Conservation (phyloP, 1,140 invertebrate species). For the Drosophila pachea region DNA sequence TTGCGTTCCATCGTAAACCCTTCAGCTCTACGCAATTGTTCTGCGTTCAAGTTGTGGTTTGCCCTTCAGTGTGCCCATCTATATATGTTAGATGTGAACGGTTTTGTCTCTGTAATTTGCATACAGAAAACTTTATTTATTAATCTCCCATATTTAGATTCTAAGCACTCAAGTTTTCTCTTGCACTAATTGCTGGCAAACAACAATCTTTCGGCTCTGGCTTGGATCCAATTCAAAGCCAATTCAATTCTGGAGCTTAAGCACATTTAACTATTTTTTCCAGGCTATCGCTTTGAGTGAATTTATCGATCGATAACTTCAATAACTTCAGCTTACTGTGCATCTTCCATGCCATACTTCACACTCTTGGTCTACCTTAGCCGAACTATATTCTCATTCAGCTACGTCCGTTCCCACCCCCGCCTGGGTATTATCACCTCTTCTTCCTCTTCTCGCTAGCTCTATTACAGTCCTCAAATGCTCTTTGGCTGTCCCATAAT, state of each 20-base stretch:
- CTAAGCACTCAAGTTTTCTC: slow-evolving; percentile 25
- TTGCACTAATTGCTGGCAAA: neutral
- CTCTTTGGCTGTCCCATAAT: slow-evolving; percentile 35
- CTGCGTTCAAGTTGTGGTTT: slow-evolving; percentile 14
- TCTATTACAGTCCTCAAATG: slow-evolving; percentile 3
- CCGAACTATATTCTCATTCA: no score
- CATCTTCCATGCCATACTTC: no score
- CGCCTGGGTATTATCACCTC: neutral
- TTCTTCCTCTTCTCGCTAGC: neutral
- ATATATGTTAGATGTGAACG: neutral
- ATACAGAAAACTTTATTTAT: slow-evolving; percentile 40
- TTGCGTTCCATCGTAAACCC: slow-evolving; percentile 5
- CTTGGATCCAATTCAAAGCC: neutral
- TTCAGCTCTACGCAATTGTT: slow-evolving; percentile 5
- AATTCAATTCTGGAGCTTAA: neutral
- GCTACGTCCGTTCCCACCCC: neutral
- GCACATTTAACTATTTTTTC: no score
- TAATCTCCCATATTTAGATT: slow-evolving; percentile 41
- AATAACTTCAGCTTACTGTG: no score
- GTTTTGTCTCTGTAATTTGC: slow-evolving; percentile 19
- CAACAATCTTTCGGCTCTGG: neutral
- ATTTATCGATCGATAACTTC: no score
- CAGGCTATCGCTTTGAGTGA: no score
- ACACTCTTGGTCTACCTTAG: no score
- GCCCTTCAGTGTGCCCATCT: slow-evolving; percentile 1